Percentiles rank a stretch among this genome's conserved stretches.
Evolutionary conservation across 2,113 vertebrate genomes (phyloP).

Genomic region (Sardina pilchardus): DNA sequence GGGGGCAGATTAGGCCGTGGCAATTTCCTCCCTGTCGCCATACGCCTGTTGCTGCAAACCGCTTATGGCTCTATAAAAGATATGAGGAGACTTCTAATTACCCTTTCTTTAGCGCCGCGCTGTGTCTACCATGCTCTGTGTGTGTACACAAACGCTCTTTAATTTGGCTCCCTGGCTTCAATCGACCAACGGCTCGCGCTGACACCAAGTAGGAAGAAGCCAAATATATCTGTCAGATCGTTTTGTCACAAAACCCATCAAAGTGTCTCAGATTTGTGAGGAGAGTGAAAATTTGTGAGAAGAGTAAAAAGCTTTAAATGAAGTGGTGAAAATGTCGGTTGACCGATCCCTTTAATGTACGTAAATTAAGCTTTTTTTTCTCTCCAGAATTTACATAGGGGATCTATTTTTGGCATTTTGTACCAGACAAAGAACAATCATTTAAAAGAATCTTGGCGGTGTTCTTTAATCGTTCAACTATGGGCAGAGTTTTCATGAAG

Average conservation of each 20-base stretch:
- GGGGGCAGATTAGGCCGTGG: conserved; percentile 27
- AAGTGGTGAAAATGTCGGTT: background rate
- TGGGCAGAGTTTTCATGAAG: background rate
- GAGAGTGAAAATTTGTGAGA: background rate
- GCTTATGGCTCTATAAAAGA: conserved; percentile 60
- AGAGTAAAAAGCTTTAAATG: background rate
- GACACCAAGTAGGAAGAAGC: background rate
- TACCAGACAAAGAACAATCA: background rate
- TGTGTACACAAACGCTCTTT: conserved; percentile 39
- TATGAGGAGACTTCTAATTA: conserved; percentile 56
- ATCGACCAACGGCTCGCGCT: conserved; percentile 13
- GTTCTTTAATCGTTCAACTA: background rate
- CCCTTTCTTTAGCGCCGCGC: conserved; percentile 20
- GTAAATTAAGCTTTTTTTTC: background rate
- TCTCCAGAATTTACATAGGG: background rate
- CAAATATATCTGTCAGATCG: conserved; percentile 21
- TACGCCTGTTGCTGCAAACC: conserved; percentile 49
- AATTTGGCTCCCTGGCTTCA: conserved; percentile 48
- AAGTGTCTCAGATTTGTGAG: background rate
- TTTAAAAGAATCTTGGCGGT: background rate
- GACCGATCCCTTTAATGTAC: background rate
- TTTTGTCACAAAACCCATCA: background rate
- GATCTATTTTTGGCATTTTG: background rate
- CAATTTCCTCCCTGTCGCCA: conserved; percentile 49
- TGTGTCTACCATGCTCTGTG: conserved; percentile 32